Evolutionary conservation across 2,888 invertebrate genomes (phyloP).

Genomic region (Drosophila neoperkinsi): DNA sequence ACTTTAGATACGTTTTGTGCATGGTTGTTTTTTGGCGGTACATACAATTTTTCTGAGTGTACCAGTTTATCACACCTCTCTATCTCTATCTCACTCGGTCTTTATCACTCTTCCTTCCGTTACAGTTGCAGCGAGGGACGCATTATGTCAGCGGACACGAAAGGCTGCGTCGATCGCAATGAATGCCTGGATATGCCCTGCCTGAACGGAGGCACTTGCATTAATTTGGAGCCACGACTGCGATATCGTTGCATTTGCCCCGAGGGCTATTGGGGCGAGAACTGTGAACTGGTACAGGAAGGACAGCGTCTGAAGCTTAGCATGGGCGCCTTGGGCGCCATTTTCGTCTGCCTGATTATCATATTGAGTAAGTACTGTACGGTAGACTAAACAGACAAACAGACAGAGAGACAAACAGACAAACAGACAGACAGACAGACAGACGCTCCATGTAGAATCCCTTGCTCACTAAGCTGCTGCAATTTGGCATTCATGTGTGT

Average conservation of each 20-base stretch:
- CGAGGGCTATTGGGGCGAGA: slow-evolving; percentile 96
- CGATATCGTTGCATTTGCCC: slow-evolving; percentile 95
- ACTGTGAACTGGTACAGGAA: slow-evolving; percentile 96
- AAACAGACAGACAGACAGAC: no score
- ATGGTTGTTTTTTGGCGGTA: neutral
- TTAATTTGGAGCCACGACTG: slow-evolving; percentile 95
- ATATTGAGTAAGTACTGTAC: slow-evolving; percentile 94
- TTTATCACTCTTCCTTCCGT: neutral
- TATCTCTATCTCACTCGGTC: neutral
- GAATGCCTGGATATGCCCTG: slow-evolving; percentile 98
- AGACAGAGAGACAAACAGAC: neutral
- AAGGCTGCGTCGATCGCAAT: slow-evolving; percentile 97
- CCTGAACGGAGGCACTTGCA: slow-evolving; percentile 96
- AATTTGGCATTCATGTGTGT: slow-evolving; percentile 60
- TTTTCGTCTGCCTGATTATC: slow-evolving; percentile 98
- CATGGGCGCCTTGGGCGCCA: slow-evolving; percentile 98
- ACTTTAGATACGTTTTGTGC: neutral
- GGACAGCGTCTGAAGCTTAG: slow-evolving; percentile 97
- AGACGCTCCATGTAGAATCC: neutral
- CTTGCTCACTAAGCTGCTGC: slow-evolving; percentile 55
- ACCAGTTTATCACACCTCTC: neutral
- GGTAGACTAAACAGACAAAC: neutral
- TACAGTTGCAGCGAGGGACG: slow-evolving; percentile 96
- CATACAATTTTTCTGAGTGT: neutral
- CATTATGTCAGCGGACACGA: slow-evolving; percentile 94